phyloP scores from a whole-genome alignment of 2,888 invertebrate species.

The Falcaria lacertinaria region DNA sequence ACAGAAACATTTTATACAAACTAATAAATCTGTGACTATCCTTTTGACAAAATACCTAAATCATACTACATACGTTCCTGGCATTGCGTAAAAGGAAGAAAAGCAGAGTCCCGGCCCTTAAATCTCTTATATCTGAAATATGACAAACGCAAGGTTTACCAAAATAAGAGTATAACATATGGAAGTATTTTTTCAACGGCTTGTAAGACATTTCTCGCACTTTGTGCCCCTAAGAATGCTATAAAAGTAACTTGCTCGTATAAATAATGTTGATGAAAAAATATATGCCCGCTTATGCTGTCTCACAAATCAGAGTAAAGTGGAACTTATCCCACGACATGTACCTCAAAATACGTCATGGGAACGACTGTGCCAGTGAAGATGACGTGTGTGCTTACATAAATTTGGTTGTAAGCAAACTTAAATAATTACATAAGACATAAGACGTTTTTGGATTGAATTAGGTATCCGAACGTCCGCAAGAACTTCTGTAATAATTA shows the following conservation, averaged over 20 bases:
- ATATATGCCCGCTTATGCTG: slow-evolving; percentile 48
- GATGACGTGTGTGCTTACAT: background rate
- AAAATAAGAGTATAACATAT: slow-evolving; percentile 46
- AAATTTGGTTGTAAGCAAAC: too few species aligned
- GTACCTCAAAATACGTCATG: slow-evolving; percentile 32
- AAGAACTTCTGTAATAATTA: too few species aligned
- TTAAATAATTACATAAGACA: too few species aligned
- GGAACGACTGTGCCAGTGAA: background rate
- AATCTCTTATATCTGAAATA: slow-evolving; percentile 33
- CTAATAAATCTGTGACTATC: slow-evolving; percentile 4
- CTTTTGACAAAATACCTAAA: background rate
- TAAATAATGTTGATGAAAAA: slow-evolving; percentile 61
- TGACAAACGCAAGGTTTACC: slow-evolving; percentile 30
- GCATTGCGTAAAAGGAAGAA: slow-evolving; percentile 4
- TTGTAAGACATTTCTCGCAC: slow-evolving; percentile 46
- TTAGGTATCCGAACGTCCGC: too few species aligned
- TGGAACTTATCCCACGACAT: slow-evolving; percentile 37
- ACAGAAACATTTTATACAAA: too few species aligned
- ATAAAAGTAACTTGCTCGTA: slow-evolving; percentile 57
- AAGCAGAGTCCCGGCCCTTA: slow-evolving; percentile 15
- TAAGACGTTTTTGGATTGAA: too few species aligned
- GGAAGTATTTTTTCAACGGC: slow-evolving; percentile 53
- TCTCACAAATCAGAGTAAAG: slow-evolving; percentile 53
- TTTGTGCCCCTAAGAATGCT: slow-evolving; percentile 51
- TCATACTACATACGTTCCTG: background rate